phyloP scores from a whole-genome alignment of 92 coral and sea anemone species.

The Phenganax stokvisi region DNA sequence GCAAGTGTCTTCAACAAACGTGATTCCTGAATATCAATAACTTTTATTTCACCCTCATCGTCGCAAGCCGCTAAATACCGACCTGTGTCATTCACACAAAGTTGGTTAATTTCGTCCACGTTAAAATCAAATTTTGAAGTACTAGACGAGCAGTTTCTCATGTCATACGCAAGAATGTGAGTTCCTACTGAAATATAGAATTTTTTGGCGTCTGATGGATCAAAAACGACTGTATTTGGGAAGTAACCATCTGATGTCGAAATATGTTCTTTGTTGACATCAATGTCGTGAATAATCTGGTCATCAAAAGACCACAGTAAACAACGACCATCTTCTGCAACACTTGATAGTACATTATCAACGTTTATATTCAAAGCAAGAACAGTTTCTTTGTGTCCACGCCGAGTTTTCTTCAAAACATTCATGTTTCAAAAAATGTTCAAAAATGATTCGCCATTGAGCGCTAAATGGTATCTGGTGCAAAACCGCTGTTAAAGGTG shows the following conservation, averaged over 20 bases:
- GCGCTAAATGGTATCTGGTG: background rate
- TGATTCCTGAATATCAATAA: conserved; percentile 62
- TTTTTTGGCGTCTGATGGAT: conserved; percentile 51
- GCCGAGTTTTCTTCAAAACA: conserved; percentile 59
- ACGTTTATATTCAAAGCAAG: conserved; percentile 68
- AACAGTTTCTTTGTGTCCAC: conserved; percentile 67
- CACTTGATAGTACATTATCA: conserved; percentile 75
- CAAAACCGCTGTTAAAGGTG: conserved; percentile 2
- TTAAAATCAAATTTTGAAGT: conserved; percentile 62
- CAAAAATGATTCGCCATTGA: background rate
- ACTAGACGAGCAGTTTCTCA: conserved; percentile 52
- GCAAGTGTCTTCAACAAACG: conserved; percentile 66
- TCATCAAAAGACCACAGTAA: conserved; percentile 83
- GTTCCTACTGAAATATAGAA: conserved; percentile 73
- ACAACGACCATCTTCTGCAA: conserved; percentile 71
- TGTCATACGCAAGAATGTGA: conserved; percentile 63
- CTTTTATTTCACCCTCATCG: conserved; percentile 73
- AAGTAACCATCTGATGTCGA: conserved; percentile 3
- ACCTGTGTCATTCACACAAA: conserved; percentile 61
- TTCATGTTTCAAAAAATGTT: background rate
- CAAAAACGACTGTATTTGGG: conserved; percentile 25
- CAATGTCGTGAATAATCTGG: conserved; percentile 3
- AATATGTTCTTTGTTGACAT: conserved; percentile 2
- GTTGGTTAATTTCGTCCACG: conserved; percentile 84
- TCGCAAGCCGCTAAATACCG: conserved; percentile 77